These are phyloP conservation scores for Folsomia candida DNA, from an alignment of 2,888 invertebrate species.

Conservation along the genomic window DNA sequence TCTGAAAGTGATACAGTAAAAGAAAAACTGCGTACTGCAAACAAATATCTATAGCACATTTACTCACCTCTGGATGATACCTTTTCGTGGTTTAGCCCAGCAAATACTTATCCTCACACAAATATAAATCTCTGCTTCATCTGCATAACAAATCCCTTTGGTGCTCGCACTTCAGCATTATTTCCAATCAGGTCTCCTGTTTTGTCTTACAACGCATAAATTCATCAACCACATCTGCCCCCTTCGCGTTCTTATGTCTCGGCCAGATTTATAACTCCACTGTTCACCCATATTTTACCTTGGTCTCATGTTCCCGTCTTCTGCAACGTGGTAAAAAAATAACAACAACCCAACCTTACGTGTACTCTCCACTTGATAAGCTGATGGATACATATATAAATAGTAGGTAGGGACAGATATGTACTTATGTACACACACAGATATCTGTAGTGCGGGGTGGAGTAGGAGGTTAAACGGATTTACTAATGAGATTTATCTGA, in stretches of 20 bases:
- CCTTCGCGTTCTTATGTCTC: not conserved
- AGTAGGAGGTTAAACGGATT: no score
- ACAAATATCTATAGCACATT: no score
- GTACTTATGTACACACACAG: no score
- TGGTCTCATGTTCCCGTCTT: not conserved
- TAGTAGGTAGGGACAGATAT: no score
- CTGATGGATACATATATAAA: no score
- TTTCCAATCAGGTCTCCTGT: constrained; percentile 37
- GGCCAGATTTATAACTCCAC: not conserved
- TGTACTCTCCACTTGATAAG: no score
- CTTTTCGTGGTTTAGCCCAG: constrained; percentile 21
- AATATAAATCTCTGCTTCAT: constrained; percentile 22
- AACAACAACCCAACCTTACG: no score
- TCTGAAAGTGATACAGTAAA: constrained; percentile 24
- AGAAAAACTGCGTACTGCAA: no score
- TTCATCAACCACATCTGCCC: constrained; percentile 12
- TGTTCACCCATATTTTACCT: not conserved
- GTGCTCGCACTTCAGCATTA: constrained; percentile 27
- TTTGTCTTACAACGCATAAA: constrained; percentile 17
- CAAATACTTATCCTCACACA: constrained; percentile 32
- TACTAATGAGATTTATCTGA: no score
- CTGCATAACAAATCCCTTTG: constrained; percentile 22
- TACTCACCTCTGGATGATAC: no score
- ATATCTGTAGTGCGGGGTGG: no score
- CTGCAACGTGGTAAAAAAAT: no score